Evolutionary conservation across 2,888 invertebrate genomes (phyloP).

Genomic region (Myopa tessellatipennis): DNA sequence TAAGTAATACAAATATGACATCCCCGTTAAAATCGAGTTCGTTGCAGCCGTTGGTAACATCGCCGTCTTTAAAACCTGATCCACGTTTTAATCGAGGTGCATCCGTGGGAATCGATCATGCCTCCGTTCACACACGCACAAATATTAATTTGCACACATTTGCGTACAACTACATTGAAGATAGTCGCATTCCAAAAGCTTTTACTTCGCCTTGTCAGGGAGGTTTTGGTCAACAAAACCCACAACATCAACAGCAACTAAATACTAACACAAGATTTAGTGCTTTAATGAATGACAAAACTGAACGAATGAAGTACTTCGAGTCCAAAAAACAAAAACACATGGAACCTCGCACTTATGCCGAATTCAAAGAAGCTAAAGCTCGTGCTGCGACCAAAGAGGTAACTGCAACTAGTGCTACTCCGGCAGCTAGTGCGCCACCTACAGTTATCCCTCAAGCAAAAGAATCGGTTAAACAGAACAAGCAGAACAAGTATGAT

Average conservation of each 20-base stretch:
- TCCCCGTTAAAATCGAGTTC: constrained; percentile 10
- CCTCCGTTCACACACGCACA: not conserved
- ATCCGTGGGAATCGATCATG: not conserved
- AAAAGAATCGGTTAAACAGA: not conserved
- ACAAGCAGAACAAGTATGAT: constrained; percentile 4
- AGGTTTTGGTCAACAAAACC: not conserved
- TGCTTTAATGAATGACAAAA: constrained; percentile 54
- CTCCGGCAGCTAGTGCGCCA: not conserved
- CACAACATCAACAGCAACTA: constrained; percentile 2
- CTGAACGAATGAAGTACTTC: constrained; percentile 56
- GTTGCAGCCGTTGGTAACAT: not conserved
- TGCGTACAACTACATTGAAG: not conserved
- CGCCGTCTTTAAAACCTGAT: not conserved
- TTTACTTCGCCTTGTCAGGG: not conserved
- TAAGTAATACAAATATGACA: not conserved
- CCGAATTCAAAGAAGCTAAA: constrained; percentile 59
- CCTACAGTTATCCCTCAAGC: not conserved
- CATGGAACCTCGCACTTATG: constrained; percentile 57
- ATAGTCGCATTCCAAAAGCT: not conserved
- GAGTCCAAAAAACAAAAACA: constrained; percentile 55
- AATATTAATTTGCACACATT: not conserved
- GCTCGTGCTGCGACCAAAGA: constrained; percentile 46
- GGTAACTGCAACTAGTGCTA: not conserved
- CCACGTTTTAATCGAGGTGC: not conserved
- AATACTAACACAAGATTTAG: constrained; percentile 48